Base-by-base conservation (phyloP, 2,113 vertebrate species). In the Indicator indicator region DNA sequence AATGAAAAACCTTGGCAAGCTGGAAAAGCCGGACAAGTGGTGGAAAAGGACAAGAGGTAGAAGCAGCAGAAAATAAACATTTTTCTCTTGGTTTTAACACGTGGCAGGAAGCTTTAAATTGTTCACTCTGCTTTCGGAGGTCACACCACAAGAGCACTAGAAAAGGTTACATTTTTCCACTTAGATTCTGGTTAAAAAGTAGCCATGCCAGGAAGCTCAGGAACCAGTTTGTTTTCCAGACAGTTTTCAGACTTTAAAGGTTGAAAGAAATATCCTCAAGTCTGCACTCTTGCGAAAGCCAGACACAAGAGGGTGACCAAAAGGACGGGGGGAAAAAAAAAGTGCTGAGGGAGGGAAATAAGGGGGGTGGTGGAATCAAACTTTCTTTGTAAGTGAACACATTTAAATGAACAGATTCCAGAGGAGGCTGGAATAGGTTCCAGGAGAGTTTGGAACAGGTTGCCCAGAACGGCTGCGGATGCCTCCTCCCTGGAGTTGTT, bases 151-250 rank as follows among this genome's bases (percentile, higher is more conserved):
- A 38, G 11, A 93, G 83, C 27, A 5, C 11, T 56, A 26, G 58
- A 28, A 83, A 65, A 93, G 90, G 88, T 79, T 62, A 86, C 55
- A 81, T 92, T 94, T 95, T 93, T 88, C 80, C 83, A 67, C 54
- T 84, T 27, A 2, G 12, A 60, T 56, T 70, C 67, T 28, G 1
- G 21, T 55, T 74, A 71, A 86, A 79, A 83, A 72, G 67, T 26
- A 90, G 79, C 16, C 5, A 2, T 7, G 44, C 16, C 17, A 20
- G 60, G 71, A 85, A 44, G 23, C 68, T 84, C 50, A 44, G 33
- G 48, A 93, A 71, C 20, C n/a, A 68, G 69, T 15, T 32, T 5
- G 42, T 62, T 65, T 89, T 84, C 54, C 38, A 78, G 16, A 16
- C 52, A 9, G 55, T 55, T 12, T 21, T 63, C 69, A 93, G 82